Percentiles rank a stretch among this genome's conserved stretches.
These are phyloP conservation scores for Pantelozetes paolii DNA, from an alignment of 2,888 invertebrate species.

Conservation along the genomic window DNA sequence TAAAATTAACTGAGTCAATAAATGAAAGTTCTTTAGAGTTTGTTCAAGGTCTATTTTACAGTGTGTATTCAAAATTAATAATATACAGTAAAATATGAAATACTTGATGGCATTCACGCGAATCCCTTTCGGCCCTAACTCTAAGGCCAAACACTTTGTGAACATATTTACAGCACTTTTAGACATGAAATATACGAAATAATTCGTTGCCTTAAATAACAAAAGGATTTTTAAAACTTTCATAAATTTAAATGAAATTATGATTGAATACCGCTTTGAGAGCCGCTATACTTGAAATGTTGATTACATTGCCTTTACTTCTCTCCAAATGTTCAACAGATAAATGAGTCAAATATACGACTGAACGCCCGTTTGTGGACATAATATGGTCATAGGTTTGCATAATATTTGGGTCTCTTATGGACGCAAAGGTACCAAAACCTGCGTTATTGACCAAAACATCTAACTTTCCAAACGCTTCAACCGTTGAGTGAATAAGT, in stretches of 20 bases:
- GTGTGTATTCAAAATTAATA: too few relatives aligned
- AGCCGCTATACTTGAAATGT: neutral
- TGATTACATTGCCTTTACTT: neutral
- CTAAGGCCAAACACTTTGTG: neutral
- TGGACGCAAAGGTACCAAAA: neutral
- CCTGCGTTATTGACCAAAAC: neutral
- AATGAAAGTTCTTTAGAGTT: too few relatives aligned
- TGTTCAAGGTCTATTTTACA: too few relatives aligned
- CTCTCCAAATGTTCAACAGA: neutral
- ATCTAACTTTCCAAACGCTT: neutral
- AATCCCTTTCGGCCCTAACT: neutral
- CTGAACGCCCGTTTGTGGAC: neutral
- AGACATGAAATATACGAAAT: neutral
- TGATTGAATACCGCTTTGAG: neutral
- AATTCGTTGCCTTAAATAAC: too few relatives aligned
- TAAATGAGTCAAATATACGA: neutral
- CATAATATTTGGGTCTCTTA: neutral
- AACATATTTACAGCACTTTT: neutral
- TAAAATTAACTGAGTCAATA: too few relatives aligned
- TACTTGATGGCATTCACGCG: neutral
- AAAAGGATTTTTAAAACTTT: too few relatives aligned
- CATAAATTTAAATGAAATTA: too few relatives aligned
- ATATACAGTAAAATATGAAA: neutral
- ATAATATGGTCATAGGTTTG: neutral
- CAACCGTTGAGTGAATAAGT: neutral